A percentile compares a stretch with the other conserved stretches of the same genome.
Evolutionary conservation across 1,140 invertebrate species (phyloP).

Genomic region (Cheumatopsyche charites): DNA sequence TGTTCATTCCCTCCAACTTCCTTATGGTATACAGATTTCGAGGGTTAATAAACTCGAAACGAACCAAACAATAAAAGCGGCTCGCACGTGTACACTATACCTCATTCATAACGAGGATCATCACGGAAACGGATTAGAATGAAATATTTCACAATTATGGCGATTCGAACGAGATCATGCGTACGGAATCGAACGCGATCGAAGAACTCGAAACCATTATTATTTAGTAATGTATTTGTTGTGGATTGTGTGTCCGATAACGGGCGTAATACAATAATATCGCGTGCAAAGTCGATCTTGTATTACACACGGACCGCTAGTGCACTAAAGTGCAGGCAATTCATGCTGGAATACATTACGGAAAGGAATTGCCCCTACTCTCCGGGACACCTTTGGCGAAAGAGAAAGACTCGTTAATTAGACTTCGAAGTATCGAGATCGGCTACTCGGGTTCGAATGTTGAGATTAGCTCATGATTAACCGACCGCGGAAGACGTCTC

Average conservation of each 20-base stretch:
- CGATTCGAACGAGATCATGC: no score
- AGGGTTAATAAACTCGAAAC: constrained; percentile 13
- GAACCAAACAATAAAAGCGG: no score
- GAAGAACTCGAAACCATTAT: not conserved
- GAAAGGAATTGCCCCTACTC: constrained; percentile 33
- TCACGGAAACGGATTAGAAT: not conserved
- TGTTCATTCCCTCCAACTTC: constrained; percentile 35
- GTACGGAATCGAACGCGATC: not conserved
- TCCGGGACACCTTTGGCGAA: constrained; percentile 14
- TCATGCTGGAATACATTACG: constrained; percentile 43
- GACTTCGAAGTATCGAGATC: constrained; percentile 29
- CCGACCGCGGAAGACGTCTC: constrained; percentile 34
- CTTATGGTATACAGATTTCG: constrained; percentile 25
- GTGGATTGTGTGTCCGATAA: constrained; percentile 1
- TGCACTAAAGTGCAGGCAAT: constrained; percentile 38
- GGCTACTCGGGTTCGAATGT: constrained; percentile 25
- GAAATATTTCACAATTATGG: no score
- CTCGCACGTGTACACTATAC: no score
- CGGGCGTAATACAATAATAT: constrained; percentile 26
- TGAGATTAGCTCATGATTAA: constrained; percentile 39
- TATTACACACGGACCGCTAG: not conserved
- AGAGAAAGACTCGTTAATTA: constrained; percentile 38
- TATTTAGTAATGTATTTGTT: constrained; percentile 19
- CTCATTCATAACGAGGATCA: not conserved
- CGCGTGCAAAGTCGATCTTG: constrained; percentile 33